A percentile compares a stretch with the other conserved stretches of the same genome.
These are phyloP conservation scores for Pachyseris speciosa DNA, from an alignment of 64 coral and sea anemone species.

Conservation along the genomic window DNA sequence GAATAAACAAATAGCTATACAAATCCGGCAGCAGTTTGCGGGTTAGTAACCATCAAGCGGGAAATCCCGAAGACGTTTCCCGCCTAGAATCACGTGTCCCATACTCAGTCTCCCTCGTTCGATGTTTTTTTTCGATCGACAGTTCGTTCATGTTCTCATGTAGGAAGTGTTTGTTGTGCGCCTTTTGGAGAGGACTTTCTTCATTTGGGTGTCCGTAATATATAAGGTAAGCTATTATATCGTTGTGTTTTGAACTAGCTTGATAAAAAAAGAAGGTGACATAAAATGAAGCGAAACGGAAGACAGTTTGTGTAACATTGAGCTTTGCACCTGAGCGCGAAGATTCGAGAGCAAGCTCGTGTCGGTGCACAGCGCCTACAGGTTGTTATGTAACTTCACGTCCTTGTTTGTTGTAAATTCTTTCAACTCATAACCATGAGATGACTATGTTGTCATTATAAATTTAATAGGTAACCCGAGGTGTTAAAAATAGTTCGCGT, in stretches of 20 bases:
- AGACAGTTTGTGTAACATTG: not conserved
- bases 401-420: not conserved
- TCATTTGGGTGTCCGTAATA: not conserved
- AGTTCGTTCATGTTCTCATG: not conserved
- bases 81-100: not conserved
- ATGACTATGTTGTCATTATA: not conserved
- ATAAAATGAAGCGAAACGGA: not conserved
- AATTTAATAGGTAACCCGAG: not conserved
- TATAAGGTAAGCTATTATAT: not conserved
- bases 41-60: too few species aligned
- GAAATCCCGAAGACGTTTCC: not conserved
- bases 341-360: not conserved
- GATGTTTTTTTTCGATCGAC: not conserved
- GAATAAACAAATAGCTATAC: too few species aligned
- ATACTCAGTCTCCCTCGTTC: conserved; percentile 6
- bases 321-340: too few species aligned
- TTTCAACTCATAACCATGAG: not conserved
- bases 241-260: not conserved
- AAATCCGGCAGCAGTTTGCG: too few species aligned
- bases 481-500: not conserved
- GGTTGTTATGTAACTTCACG: not conserved
- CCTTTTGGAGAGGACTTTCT: not conserved
- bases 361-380: not conserved
- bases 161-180: not conserved
- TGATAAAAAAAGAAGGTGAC: not conserved